Conservation (phyloP, 2,888 invertebrate species). For the Drosophila neonasuta region DNA sequence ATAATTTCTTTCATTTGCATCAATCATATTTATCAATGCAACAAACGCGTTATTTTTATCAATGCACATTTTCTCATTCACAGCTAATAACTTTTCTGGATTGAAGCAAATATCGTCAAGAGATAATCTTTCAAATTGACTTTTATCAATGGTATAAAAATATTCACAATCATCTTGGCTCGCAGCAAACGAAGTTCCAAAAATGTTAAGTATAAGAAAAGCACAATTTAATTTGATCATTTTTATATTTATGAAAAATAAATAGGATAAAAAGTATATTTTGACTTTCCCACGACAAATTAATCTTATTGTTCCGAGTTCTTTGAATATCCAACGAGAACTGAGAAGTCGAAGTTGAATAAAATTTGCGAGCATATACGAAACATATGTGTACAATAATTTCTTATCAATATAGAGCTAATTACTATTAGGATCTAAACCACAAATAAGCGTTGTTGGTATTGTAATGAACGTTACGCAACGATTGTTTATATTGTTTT, state of each 20-base stretch:
- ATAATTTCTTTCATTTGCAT: neutral
- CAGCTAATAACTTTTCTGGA: neutral
- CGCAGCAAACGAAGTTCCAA: neutral
- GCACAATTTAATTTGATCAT: neutral
- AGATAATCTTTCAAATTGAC: neutral
- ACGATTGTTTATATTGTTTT: neutral
- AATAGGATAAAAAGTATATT: neutral
- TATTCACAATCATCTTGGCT: neutral
- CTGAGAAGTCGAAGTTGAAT: neutral
- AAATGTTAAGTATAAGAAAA: neutral
- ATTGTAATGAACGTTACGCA: neutral
- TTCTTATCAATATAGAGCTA: neutral
- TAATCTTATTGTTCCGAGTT: neutral
- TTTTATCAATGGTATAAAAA: neutral
- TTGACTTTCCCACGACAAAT: neutral
- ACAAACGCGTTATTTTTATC: neutral
- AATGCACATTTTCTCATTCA: neutral
- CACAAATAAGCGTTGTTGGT: neutral
- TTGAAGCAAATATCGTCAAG: slow-evolving; percentile 4
- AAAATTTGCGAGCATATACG: neutral
- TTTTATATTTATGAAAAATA: neutral
- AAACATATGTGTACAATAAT: neutral
- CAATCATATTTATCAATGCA: neutral
- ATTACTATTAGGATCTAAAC: neutral
- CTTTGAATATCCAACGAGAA: neutral